phyloP scores from a whole-genome alignment of 2,113 vertebrate species.

The Rafetus swinhoei region DNA sequence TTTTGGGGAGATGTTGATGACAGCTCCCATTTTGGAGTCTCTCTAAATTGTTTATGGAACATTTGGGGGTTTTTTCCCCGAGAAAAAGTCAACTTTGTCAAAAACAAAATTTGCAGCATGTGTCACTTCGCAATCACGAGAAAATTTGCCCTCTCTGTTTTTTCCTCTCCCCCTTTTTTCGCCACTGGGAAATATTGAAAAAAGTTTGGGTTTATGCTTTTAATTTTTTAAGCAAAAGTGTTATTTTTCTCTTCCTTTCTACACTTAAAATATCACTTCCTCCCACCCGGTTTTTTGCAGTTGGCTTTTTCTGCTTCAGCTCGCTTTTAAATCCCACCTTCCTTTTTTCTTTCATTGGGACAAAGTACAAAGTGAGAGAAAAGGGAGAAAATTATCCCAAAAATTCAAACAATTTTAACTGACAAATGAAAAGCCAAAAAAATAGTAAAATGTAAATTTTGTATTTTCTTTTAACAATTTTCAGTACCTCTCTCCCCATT shows the following conservation, averaged over 20 bases:
- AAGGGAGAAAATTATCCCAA: neutral
- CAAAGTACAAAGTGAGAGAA: neutral
- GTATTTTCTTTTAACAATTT: fast-evolving
- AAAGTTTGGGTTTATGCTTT: slow-evolving; percentile 30
- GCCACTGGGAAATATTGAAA: slow-evolving; percentile 61
- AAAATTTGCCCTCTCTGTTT: neutral
- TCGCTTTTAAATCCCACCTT: neutral
- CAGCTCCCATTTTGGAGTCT: neutral
- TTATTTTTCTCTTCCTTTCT: slow-evolving; percentile 11
- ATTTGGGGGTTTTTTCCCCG: neutral
- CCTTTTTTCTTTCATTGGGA: neutral
- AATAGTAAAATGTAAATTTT: neutral
- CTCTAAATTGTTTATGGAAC: neutral
- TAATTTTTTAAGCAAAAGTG: neutral
- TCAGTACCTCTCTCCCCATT: neutral
- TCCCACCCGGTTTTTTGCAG: neutral
- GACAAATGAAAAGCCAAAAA: neutral
- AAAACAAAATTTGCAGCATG: neutral
- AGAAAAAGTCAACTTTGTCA: slow-evolving; percentile 55
- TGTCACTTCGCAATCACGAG: neutral
- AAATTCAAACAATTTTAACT: neutral
- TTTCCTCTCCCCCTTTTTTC: slow-evolving; percentile 22
- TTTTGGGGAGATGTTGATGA: neutral
- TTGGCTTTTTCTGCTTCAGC: slow-evolving; percentile 21
- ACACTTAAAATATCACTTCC: slow-evolving; percentile 13